Base-by-base conservation (phyloP, 1,140 invertebrate genomes). In the Psilanteris sp. region DNA sequence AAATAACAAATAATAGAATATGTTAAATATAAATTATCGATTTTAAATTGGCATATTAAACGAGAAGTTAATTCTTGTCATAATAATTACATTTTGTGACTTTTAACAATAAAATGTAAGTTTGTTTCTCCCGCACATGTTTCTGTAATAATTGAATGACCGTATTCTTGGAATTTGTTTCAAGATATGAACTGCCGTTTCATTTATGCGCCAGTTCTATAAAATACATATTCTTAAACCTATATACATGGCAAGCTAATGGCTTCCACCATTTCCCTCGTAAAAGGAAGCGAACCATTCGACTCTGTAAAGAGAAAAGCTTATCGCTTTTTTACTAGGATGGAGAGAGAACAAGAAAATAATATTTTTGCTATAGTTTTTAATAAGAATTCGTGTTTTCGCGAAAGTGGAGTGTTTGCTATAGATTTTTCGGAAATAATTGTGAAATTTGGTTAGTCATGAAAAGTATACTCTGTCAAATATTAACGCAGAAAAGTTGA, bases 251-350 rank as follows among this genome's bases (percentile, higher is more conserved):
- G 18, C 20, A 11, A 26, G 39, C 26, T 32, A 43, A 43, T 43
- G 37, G 20, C 10, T 31, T 43, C 16, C 15, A 24, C n/a, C 27
- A 15, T 59, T 43, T 26, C 36, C 16, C 39, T 59, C 39, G 39
- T 34, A 43, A 52, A 52, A 52, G 20, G 13, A 22, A 31, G 10
- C 39, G 14, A 9, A 13, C 27, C 29, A 59, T 32, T 52, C 22
- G 32, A 26, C 18, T 59, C n/a, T n/a, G 44, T 24, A 44, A 59
- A 15, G 18, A 34, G 37, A 43, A 59, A 44, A 59, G 39, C 34
- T 41, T 59, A 44, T 59, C 18, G 54, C 20, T 14, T 46, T 46
- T 26, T 36, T 46, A n/a, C 46, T 16, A 26, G 9, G 1, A 6
- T 11, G 22, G 31, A 3, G 16, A 13, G 26, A 48, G n/a, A n/a